Base-by-base conservation (phyloP, 92 coral and sea anemone genomes). In the Galaxea fascicularis region DNA sequence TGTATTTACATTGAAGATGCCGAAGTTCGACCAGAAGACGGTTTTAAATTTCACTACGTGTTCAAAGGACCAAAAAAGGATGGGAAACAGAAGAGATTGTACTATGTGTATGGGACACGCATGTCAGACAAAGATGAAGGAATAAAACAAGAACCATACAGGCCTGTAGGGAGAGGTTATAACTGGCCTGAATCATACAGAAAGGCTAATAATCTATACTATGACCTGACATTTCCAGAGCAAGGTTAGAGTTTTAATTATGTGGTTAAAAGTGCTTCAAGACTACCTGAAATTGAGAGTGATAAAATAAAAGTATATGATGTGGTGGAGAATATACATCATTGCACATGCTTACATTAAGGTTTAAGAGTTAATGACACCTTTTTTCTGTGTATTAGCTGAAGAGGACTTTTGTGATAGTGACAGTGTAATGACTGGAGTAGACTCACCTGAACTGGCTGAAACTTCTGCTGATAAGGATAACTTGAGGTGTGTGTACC, bases 131-230 rank as follows among this genome's bases (percentile, higher is more conserved):
- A 85, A 74, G 99, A 96, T 90, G 90, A 87, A 77, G 99, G 99
- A 46, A 94, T 96, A 41, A 89, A 91, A 45, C 99, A 96, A n/a
- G 89, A 95, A 66, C 93, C 94, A 13, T 94, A 96, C 72, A 82
- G 92, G 72, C 99, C 99, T 4, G 95, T 88, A 73, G 99, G 99
- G 18, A 90, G 89, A 77, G 99, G 99, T 35, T 96, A 94, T 66
- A 91, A 91, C 91, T 96, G 99, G 99, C 99, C 99, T 74, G 99
- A 96, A 74, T 96, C 99, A 0, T 96, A 94, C 81, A 83, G 99
- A 69, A 94, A 96, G 68, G 99, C 99, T 24, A 94, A 96, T 47
- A 96, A 94, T 76, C 88, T 96, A 18, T 96, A 96, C 73, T 96
- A 96, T 78, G 99, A 96, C 78, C 84, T 96, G 78, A 77, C 91